Percentiles rank a stretch among this genome's conserved stretches.
These are phyloP conservation scores for Arenaria interpres DNA, from an alignment of 2,113 vertebrate genomes.

Conservation along the genomic window DNA sequence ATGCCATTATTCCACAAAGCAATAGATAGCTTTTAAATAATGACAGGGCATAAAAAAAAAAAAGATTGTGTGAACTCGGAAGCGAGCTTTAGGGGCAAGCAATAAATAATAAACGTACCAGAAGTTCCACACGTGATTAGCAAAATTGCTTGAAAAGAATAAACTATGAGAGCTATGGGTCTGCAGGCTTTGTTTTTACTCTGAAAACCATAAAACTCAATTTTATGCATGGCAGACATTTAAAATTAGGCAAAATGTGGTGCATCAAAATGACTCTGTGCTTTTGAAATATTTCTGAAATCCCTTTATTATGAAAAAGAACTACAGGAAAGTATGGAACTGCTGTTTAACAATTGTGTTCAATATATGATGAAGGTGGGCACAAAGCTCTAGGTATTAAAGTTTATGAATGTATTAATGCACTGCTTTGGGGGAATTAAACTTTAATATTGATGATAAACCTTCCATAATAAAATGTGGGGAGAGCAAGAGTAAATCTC, in stretches of 20 bases:
- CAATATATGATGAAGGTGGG: conserved; percentile 36
- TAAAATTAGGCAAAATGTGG: not conserved
- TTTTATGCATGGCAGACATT: conserved; percentile 33
- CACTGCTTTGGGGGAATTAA: conserved; percentile 75
- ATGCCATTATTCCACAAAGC: not conserved
- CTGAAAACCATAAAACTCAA: conserved; percentile 11
- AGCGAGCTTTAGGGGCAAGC: not conserved
- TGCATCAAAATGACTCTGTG: not conserved
- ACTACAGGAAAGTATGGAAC: not conserved
- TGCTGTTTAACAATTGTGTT: not conserved
- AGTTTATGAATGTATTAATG: conserved; percentile 79
- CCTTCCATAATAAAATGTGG: conserved; percentile 71
- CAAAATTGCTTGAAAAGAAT: not conserved
- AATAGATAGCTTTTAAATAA: not conserved
- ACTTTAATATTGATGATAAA: conserved; percentile 80
- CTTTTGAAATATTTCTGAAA: conserved; percentile 10
- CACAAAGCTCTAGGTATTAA: conserved; percentile 67
- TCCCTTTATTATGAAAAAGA: conserved; percentile 2
- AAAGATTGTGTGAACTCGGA: not conserved
- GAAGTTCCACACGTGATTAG: not conserved
- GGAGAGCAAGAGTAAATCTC: conserved; percentile 59
- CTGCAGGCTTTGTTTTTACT: conserved; percentile 13
- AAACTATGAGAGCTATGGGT: not conserved
- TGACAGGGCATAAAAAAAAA: not conserved
- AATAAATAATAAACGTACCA: not conserved